Percentiles rank a stretch among this genome's conserved stretches.
Evolutionary conservation across 1,140 invertebrate species (phyloP).

Genomic region (Cyclina sinensis): DNA sequence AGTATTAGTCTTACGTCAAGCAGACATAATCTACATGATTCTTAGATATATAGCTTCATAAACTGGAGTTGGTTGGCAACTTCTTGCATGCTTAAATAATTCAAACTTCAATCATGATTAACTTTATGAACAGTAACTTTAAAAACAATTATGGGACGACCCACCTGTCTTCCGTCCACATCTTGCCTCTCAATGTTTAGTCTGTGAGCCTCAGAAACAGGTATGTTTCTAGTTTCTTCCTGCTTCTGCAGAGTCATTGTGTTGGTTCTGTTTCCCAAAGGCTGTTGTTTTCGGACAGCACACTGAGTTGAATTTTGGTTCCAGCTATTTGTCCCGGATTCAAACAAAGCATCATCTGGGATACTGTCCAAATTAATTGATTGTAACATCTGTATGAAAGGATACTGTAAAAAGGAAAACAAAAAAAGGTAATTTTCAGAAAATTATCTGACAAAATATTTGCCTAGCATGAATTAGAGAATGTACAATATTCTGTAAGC

Average conservation of each 20-base stretch:
- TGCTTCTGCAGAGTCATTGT: conserved; percentile 9
- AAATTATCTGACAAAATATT: no score
- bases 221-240: neutral
- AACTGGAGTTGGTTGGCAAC: no score
- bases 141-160: neutral
- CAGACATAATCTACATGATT: no score
- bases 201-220: neutral
- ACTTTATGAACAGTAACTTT: no score
- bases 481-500: no score
- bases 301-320: neutral
- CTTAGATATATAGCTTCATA: no score
- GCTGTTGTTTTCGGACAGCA: neutral
- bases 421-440: no score
- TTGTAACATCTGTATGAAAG: neutral
- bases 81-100: no score
- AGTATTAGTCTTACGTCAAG: no score
- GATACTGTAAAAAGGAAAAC: neutral
- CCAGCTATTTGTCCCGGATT: neutral
- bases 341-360: conserved; percentile 16
- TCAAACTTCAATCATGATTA: no score
- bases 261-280: neutral
- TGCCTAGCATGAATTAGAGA: no score
- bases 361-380: conserved; percentile 10
- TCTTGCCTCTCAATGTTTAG: neutral
- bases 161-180: neutral